Conservation (phyloP, 2,888 invertebrate species). For the Epiblema foenella region DNA sequence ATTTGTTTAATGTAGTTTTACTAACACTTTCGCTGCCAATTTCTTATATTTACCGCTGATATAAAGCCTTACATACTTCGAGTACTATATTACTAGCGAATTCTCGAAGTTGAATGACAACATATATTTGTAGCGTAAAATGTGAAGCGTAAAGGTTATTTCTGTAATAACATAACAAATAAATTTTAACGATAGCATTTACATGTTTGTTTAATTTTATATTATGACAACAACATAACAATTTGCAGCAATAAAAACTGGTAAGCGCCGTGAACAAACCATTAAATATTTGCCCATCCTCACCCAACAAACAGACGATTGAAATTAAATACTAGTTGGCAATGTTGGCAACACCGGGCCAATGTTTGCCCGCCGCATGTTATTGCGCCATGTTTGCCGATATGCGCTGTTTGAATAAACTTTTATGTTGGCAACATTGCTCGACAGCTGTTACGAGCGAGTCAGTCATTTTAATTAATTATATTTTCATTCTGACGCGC, state of each 20-base stretch:
- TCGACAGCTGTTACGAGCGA: constrained; percentile 31
- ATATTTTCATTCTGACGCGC: constrained; percentile 35
- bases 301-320: constrained; percentile 38
- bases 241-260: constrained; percentile 24
- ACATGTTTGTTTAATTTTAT: not conserved
- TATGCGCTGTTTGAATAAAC: constrained; percentile 40
- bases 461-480: constrained; percentile 32
- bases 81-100: not conserved
- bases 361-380: constrained; percentile 35
- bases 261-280: constrained; percentile 17
- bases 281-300: constrained; percentile 37
- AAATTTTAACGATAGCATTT: not conserved
- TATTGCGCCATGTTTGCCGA: constrained; percentile 36
- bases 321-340: constrained; percentile 43
- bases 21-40: too few species aligned
- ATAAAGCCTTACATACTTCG: not conserved
- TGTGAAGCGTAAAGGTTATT: too few species aligned
- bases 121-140: not conserved
- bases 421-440: constrained; percentile 39
- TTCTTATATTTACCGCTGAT: not conserved
- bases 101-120: not conserved
- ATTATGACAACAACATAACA: constrained; percentile 9
- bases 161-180: not conserved
- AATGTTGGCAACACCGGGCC: constrained; percentile 28
- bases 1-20: too few species aligned